Evolutionary conservation across 2,888 invertebrate genomes (phyloP).

Genomic region (Melolontha melolontha): DNA sequence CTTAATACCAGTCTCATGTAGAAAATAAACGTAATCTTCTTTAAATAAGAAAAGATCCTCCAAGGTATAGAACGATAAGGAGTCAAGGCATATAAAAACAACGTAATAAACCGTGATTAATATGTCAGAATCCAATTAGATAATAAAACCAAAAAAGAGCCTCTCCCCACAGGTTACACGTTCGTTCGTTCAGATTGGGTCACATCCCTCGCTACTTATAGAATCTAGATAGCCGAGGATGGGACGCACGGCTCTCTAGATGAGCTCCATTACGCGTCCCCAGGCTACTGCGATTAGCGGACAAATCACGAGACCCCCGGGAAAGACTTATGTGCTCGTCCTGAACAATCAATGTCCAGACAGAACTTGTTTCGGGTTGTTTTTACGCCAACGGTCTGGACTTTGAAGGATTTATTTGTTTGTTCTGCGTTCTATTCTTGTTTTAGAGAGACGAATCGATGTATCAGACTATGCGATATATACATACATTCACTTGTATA

Average conservation of each 20-base stretch:
- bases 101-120: constrained; percentile 45
- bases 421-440: constrained; percentile 48
- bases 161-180: constrained; percentile 45
- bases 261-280: constrained; percentile 61
- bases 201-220: constrained; percentile 54
- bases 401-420: constrained; percentile 64
- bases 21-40: too few species aligned
- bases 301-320: constrained; percentile 63
- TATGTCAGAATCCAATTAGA: constrained; percentile 54
- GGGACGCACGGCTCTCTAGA: constrained; percentile 52
- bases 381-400: constrained; percentile 56
- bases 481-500: too few species aligned
- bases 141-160: constrained; percentile 55
- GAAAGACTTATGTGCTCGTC: constrained; percentile 64
- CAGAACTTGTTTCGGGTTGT: constrained; percentile 55
- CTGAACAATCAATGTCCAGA: constrained; percentile 62
- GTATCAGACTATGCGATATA: too few species aligned
- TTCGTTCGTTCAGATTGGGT: constrained; percentile 38
- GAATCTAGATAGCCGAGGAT: constrained; percentile 53
- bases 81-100: constrained; percentile 19
- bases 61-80: too few species aligned
- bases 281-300: constrained; percentile 63
- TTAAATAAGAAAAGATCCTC: too few species aligned
- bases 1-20: too few species aligned
- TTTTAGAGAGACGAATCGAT: constrained; percentile 8